Evolutionary conservation across 92 coral and sea anemone species (phyloP), one percentile per base, ranked within the genome.

Genomic region (Phymanthus crucifer): DNA sequence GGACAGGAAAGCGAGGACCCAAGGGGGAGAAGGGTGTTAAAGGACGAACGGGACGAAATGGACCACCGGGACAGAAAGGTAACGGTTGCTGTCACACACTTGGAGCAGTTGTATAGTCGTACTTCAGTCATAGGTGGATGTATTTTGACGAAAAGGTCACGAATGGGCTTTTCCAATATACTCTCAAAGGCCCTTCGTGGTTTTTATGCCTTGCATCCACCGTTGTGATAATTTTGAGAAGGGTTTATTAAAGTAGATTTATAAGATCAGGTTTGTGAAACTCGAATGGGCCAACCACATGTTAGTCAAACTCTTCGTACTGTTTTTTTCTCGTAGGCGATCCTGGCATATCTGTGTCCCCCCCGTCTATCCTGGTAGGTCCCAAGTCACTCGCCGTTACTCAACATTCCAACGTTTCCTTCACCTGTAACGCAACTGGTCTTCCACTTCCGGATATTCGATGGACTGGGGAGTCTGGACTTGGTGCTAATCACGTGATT

Each of bases 1-100:
- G 31, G 29, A 43, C 11, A 73, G 85, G 85, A 12, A 74, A 82
- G 43, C 72, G 31, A 32, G 79, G 80, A 16, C 73, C 71, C 18
- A 61, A 35, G 5, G 73, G 80, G 12, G 16, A 27, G 34, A 40
- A 77, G 26, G 85, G 72, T n/a, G 72, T 1, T 6, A 73, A 43
- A 32, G 80, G 78, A 12, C 79, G 45, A 29, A 16, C 50, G 23
- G 80, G 85, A 45, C 74, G 26, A 31, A 36, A 26, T 66, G 86
- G 86, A 2, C 19, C 21, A 5, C 75, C 34, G n/a, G 86, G 86
- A 75, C 74, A 83, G n/a, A 83, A 75, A 83, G 86, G 86, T 83
- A 67, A 2, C 23, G 3, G 31, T 12, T 70, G 32, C 23, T 27
- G 8, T 31, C 31, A 37, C 12, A 71, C 33, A 19, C 27, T 27